phyloP scores from a whole-genome alignment of 2,888 invertebrate genomes.

The Bibio marci region DNA sequence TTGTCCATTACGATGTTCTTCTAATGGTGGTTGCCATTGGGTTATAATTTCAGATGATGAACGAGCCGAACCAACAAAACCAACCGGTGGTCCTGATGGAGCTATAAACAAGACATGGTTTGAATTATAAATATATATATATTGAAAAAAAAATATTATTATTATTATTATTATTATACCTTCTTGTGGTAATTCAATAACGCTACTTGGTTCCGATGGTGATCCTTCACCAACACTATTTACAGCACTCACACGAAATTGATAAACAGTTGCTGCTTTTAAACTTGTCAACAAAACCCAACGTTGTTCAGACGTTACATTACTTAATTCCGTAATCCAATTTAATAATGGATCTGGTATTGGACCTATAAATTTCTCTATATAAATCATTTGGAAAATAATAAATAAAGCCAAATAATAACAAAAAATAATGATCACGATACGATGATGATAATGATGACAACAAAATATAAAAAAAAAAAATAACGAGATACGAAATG shows the following conservation, averaged over 20 bases:
- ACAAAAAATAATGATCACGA: too few species aligned
- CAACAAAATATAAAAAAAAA: too few species aligned
- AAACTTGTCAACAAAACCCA: constrained; percentile 69
- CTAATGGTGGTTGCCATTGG: constrained; percentile 91
- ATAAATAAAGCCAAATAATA: not conserved
- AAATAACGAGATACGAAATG: too few species aligned
- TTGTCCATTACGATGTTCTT: constrained; percentile 89
- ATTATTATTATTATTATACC: too few species aligned
- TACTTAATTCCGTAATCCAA: constrained; percentile 76
- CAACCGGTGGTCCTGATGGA: constrained; percentile 88
- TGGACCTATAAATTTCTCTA: constrained; percentile 49
- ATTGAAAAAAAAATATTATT: too few species aligned
- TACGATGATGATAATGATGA: too few species aligned
- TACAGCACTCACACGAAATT: constrained; percentile 91
- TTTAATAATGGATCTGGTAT: constrained; percentile 71
- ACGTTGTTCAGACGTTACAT: constrained; percentile 62
- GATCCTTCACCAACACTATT: constrained; percentile 93
- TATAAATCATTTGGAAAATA: constrained; percentile 8
- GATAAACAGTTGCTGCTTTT: constrained; percentile 89
- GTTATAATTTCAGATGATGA: constrained; percentile 91
- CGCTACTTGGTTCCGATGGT: constrained; percentile 75
- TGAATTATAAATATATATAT: too few species aligned
- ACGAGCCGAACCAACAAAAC: constrained; percentile 86
- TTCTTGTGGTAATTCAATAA: constrained; percentile 88
- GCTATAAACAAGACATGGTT: too few species aligned